Base-by-base conservation (phyloP, 2,113 vertebrate genomes). In the Vicugna pacos region DNA sequence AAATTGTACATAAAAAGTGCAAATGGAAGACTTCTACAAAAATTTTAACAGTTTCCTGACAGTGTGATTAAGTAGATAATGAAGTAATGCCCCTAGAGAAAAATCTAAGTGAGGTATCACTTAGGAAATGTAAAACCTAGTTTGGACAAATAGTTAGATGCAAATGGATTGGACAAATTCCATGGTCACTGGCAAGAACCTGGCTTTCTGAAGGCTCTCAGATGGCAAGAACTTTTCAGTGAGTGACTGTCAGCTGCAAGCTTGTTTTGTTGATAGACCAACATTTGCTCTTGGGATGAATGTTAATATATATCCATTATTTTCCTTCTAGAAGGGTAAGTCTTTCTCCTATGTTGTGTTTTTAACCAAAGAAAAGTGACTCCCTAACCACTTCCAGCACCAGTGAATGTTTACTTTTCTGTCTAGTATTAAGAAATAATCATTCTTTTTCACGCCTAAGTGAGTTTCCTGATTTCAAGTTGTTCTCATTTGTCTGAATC, bases 91-190 rank as follows among this genome's bases (percentile, higher is more conserved):
- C 10, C n/a, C 20, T 89, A 73, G 82, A 94, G 93, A 72, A 88
- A 89, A 89, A 89, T 80, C n/a, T 67, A 91, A 94, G 14, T 20
- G 10, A 56, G 28, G 26, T 22, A 32, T 65, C 77, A 50, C 38
- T 89, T 72, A 72, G 42, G 54, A 96, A 96, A 93, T 90, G 24
- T 62, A 85, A 93, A 93, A 82, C 17, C 35, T 76, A 77, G 7
- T 73, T 85, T 89, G 67, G n/a, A 86, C 48, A 82, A 84, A 69
- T 86, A 42, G 62, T 81, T 82, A 95, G 76, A 80, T 15, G 64
- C 30, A 65, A 48, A 77, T 42, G 38, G n/a, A 22, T 8, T 85
- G 67, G 72, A 82, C 13, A 82, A 70, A 91, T 48, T 87, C 60
- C 50, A 86, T 5, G 28, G 54, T 60, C 26, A 62, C 2, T 96